Evolutionary conservation across 2,888 invertebrate genomes (phyloP).

Genomic region (Polylopha cassiicola): DNA sequence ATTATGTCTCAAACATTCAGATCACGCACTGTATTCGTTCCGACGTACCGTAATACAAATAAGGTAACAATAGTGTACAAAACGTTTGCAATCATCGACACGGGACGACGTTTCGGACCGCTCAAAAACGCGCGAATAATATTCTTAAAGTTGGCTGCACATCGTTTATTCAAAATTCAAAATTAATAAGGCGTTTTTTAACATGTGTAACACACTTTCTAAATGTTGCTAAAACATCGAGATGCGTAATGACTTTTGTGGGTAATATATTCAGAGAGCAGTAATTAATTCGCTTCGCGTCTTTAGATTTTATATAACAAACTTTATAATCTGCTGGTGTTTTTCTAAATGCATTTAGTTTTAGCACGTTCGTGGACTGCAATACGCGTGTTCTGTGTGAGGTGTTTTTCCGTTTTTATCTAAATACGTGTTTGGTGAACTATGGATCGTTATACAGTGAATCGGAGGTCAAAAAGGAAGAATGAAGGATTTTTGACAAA

Average conservation of each 20-base stretch:
- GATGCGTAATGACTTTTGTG: conserved; percentile 23
- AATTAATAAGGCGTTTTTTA: conserved; percentile 26
- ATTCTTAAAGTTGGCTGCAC: background rate
- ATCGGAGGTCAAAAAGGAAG: conserved; percentile 57
- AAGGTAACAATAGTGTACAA: conserved; percentile 58
- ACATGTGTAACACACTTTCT: conserved; percentile 39
- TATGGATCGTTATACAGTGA: conserved; percentile 65
- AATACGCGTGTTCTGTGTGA: conserved; percentile 46
- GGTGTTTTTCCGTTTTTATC: too few species aligned
- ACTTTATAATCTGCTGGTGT: conserved; percentile 51
- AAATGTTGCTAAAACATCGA: conserved; percentile 29
- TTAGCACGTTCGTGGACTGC: conserved; percentile 44
- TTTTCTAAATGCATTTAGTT: conserved; percentile 56
- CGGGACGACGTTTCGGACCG: conserved; percentile 53
- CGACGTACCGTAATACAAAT: conserved; percentile 73
- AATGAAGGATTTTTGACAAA: conserved; percentile 58
- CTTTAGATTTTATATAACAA: conserved; percentile 61
- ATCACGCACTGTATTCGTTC: conserved; percentile 71
- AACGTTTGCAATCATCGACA: conserved; percentile 56
- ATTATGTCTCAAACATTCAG: conserved; percentile 52
- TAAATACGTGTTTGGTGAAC: conserved; percentile 35
- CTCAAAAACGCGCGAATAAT: conserved; percentile 22
- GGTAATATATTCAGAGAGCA: conserved; percentile 45
- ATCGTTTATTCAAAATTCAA: conserved; percentile 27
- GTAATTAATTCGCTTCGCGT: conserved; percentile 58